Percentiles rank a stretch among this genome's conserved stretches.
phyloP scores from a whole-genome alignment of 2,888 invertebrate species.

The Onchidella celtica region DNA sequence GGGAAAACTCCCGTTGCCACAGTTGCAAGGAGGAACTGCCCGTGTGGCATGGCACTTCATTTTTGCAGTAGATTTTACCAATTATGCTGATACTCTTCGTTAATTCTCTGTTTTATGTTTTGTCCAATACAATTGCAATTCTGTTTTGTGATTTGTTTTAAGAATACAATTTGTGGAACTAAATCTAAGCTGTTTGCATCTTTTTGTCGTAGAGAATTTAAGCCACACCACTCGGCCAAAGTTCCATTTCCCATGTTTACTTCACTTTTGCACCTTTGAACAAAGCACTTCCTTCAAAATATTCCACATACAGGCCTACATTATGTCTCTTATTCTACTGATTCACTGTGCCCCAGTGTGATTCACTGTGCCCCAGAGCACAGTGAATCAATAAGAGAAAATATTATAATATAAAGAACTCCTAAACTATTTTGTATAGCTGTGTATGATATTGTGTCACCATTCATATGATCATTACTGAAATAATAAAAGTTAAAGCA shows the following conservation, averaged over 20 bases:
- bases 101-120: not conserved
- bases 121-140: not conserved
- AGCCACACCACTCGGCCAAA: not conserved
- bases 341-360: conserved; percentile 15
- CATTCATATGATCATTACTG: conserved; percentile 2
- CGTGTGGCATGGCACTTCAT: conserved; percentile 11
- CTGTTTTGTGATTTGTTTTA: too few species aligned
- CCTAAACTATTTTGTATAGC: not conserved
- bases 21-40: not conserved
- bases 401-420: not conserved
- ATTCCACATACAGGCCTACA: too few species aligned
- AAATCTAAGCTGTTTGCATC: too few species aligned
- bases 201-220: too few species aligned
- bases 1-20: not conserved
- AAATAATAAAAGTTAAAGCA: not conserved
- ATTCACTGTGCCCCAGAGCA: conserved; percentile 19
- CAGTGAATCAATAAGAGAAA: not conserved
- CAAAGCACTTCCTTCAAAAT: too few species aligned
- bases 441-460: not conserved
- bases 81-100: not conserved
- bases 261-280: too few species aligned
- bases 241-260: not conserved
- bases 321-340: too few species aligned
- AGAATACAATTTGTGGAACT: too few species aligned
- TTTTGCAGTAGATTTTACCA: not conserved